Base-by-base conservation (phyloP, 2,888 invertebrate genomes). In the Ormia ochracea region DNA sequence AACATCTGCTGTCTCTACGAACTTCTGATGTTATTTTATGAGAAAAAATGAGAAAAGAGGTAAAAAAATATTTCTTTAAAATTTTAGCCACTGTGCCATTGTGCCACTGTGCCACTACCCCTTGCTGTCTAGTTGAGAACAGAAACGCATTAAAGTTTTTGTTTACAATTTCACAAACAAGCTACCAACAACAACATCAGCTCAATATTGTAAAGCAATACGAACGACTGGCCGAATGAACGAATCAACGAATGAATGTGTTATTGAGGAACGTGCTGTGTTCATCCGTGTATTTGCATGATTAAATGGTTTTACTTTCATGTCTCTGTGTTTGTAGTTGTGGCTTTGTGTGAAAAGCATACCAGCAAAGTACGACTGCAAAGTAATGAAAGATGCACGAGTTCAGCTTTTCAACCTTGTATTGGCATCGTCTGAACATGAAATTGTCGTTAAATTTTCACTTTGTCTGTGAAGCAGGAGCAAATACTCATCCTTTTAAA, bases 141-240 rank as follows among this genome's bases (percentile, higher is more conserved):
- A 1, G 31, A 66, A 74, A 65, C 31, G 56, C 74, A 65, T 65
- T 74, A 65, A 74, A 74, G 56, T 74, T 74, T 63, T 58, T 74
- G 65, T 74, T 65, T 56, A 41, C 65, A 65, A 72, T 17, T 52
- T 41, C 59, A 72, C 50, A 4, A 59, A 59, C 59, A 70, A 41
- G 7, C 33, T n/a, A n/a, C n/a, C n/a, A n/a, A 26, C 50, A 72
- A 72, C 23, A 52, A n/a, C 70, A 61, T 10, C 12, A 17, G 38
- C 26, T 43, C 33, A 43, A 56, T 45, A 43, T 65, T 54, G 31
- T 28, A 38, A 65, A 52, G 65, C 65, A 48, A 65, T 48, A 50
- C 10, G 26, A 63, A 12, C 14, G 19, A 59, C 3, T 28, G 21
- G 38, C 23, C 38, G 26, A 50, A 45, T 52, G 14, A 48, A 70